Percentiles rank a stretch among this genome's conserved stretches.
Conservation (phyloP, 1,140 invertebrate genomes). For the Hyposmocoma kahamanoa region DNA sequence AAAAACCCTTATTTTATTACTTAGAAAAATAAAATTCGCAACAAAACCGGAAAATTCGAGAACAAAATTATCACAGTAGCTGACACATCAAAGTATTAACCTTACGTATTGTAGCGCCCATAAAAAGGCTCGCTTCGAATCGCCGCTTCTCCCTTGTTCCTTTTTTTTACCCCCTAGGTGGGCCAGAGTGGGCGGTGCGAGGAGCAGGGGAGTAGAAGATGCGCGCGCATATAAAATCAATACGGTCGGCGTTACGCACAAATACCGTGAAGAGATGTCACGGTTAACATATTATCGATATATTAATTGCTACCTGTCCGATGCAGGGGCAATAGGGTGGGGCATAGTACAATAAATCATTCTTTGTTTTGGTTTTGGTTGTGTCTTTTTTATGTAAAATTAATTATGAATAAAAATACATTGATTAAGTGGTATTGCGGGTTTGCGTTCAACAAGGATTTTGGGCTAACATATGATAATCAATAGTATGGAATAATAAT, state of each 20-base stretch:
- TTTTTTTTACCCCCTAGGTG: conserved; percentile 21
- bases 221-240: conserved; percentile 70
- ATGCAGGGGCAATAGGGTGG: too few species aligned
- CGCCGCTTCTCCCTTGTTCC: conserved; percentile 49
- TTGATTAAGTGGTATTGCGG: too few species aligned
- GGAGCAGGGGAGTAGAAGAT: conserved; percentile 16
- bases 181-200: conserved; percentile 21
- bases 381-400: too few species aligned
- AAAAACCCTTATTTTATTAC: too few species aligned
- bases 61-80: conserved; percentile 12
- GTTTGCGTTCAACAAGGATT: too few species aligned
- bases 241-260: conserved; percentile 58
- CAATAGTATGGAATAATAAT: too few species aligned
- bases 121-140: conserved; percentile 66
- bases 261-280: conserved; percentile 54
- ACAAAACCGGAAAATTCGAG: background rate
- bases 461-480: too few species aligned
- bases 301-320: conserved; percentile 30
- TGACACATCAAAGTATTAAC: conserved; percentile 51
- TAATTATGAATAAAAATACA: too few species aligned
- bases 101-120: conserved; percentile 53
- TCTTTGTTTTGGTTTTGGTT: too few species aligned
- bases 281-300: conserved; percentile 47
- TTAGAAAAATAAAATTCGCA: conserved; percentile 3
- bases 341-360: too few species aligned